Base-by-base conservation (phyloP, 2,888 invertebrate species). In the Autographa pulchrina region DNA sequence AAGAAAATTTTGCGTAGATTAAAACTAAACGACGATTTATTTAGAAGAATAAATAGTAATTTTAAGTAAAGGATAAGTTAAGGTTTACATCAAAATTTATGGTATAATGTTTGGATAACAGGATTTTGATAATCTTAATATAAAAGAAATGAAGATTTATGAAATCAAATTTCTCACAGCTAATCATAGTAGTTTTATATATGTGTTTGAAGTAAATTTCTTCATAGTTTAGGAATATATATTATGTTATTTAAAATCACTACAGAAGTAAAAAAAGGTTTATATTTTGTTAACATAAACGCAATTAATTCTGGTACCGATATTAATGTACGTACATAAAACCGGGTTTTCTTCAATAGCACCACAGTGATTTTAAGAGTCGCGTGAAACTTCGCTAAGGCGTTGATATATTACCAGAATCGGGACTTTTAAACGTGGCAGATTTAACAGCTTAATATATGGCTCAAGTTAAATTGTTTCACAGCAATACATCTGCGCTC, bases 381-480 rank as follows among this genome's bases (percentile, higher is more conserved):
- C 71, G n/a, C 25, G 61, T 11, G 56, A 68, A 80, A 72, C 66
- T 66, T 61, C 59, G 20, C 48, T 48, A 54, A 61, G 52, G 11
- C 65, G 35, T 71, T 78, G 65, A 82, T 75, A 78, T 72, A 81
- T 84, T 52, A 72, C 66, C 6, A 18, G 41, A 65, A 73, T 59
- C 56, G 41, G 14, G 81, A 77, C 54, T 84, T 86, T 75, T 64
- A 82, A 80, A 73, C 63, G 70, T 61, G 65, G 74, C 70, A 72
- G 70, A 77, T 77, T 68, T 35, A 75, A 64, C 62, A 71, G 48
- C 66, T 70, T 83, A 78, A 87, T 84, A 82, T 84, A 83, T 83
- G 71, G 81, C 62, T 61, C 35, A 86, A 88, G 81, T 86, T 87
- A 82, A 79, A 86, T 86, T 85, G 88, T 84, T 85, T 82, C 74